A percentile compares a stretch with the other conserved stretches of the same genome.
Evolutionary conservation across 2,888 invertebrate genomes (phyloP).

Genomic region (Globia sparganii): DNA sequence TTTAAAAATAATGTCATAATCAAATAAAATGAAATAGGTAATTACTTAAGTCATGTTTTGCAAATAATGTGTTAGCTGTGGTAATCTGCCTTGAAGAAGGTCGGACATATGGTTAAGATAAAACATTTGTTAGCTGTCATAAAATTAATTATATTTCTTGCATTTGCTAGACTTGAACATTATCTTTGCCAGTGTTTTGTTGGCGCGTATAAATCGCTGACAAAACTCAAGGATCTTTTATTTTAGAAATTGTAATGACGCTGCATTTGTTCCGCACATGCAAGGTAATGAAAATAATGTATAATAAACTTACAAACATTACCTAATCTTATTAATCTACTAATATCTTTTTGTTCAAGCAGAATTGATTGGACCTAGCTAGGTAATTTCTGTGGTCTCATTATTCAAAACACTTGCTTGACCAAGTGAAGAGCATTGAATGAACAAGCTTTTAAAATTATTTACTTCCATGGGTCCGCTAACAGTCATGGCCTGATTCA

Average conservation of each 20-base stretch:
- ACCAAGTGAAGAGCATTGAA: neutral
- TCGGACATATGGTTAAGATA: constrained; percentile 35
- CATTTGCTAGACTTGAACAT: constrained; percentile 17
- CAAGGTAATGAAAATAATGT: too few species aligned
- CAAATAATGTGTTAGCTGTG: constrained; percentile 9
- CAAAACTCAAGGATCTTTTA: constrained; percentile 40
- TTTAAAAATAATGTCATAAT: neutral
- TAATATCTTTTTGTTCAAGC: neutral
- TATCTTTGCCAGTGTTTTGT: constrained; percentile 28
- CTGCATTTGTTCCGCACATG: constrained; percentile 25
- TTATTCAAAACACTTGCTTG: neutral
- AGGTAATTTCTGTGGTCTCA: too few species aligned
- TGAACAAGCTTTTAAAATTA: neutral
- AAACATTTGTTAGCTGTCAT: constrained; percentile 44
- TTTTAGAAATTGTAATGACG: constrained; percentile 10
- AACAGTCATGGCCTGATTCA: neutral
- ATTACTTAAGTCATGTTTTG: neutral
- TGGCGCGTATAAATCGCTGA: constrained; percentile 27
- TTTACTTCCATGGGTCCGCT: neutral
- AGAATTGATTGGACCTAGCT: too few species aligned
- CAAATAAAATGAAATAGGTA: neutral
- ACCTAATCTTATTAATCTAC: too few species aligned
- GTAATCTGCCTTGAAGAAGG: constrained; percentile 42
- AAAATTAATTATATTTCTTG: constrained; percentile 37
- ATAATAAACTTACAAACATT: too few species aligned